Percentiles rank a stretch among this genome's conserved stretches.
phyloP scores from a whole-genome alignment of 2,113 vertebrate genomes.

The Lycocorax pyrrhopterus region DNA sequence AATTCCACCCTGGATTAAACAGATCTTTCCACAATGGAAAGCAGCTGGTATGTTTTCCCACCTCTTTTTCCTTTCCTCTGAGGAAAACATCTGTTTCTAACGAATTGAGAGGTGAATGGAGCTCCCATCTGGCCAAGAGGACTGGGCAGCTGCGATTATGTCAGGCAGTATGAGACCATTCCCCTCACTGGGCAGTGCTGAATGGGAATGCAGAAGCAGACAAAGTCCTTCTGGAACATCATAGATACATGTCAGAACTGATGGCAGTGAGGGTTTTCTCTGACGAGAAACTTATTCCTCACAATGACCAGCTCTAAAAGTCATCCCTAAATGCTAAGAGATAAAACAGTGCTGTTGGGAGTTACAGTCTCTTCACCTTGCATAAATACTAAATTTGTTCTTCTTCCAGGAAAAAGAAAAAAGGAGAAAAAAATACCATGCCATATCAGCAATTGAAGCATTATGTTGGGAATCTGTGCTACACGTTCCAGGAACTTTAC shows the following conservation, averaged over 20 bases:
- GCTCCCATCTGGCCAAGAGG: neutral
- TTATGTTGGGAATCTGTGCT: neutral
- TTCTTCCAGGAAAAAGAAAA: neutral
- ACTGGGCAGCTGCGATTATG: neutral
- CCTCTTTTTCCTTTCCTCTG: neutral
- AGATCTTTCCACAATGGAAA: neutral
- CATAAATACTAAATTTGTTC: neutral
- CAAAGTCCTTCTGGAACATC: neutral
- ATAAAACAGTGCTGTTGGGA: neutral
- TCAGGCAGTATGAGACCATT: fast-evolving
- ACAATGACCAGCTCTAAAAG: neutral
- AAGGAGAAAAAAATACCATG: neutral
- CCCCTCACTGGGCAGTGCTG: neutral
- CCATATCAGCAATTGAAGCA: neutral
- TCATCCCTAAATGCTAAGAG: neutral
- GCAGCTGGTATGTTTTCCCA: neutral
- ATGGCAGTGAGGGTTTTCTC: neutral
- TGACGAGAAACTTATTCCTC: neutral
- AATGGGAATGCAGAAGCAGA: neutral
- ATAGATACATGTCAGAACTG: neutral
- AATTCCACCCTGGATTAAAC: neutral
- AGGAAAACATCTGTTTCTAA: conserved; percentile 28
- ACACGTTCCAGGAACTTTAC: neutral
- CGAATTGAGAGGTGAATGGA: neutral
- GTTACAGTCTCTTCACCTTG: neutral